Percentiles rank a stretch among this genome's conserved stretches.
phyloP scores from a whole-genome alignment of 2,888 invertebrate genomes.

The Ceriagrion tenellum region DNA sequence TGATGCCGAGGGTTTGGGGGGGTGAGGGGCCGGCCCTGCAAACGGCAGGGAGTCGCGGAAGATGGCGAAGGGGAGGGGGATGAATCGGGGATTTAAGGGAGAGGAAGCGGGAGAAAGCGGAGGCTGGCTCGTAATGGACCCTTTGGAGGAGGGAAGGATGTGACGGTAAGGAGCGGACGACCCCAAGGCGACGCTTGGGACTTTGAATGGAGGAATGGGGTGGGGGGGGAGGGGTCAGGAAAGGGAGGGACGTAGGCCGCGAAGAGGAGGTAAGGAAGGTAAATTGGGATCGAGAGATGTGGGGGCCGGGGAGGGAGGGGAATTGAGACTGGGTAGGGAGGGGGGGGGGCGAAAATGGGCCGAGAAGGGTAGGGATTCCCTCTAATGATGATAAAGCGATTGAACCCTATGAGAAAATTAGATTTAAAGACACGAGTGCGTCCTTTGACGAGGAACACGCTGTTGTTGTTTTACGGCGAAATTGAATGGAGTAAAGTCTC shows the following conservation, averaged over 20 bases:
- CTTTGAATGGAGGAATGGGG: constrained; percentile 20
- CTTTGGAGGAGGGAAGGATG: constrained; percentile 56
- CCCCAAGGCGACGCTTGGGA: constrained; percentile 48
- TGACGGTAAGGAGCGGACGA: constrained; percentile 30
- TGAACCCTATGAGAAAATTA: constrained; percentile 54
- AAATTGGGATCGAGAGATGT: constrained; percentile 53
- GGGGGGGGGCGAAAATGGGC: not conserved
- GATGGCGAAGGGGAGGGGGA: not conserved
- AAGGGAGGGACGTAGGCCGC: not conserved
- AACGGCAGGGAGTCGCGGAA: not conserved
- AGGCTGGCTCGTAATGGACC: constrained; percentile 39
- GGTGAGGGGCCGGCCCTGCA: not conserved
- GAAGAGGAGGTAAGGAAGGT: constrained; percentile 40
- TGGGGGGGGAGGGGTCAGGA: no score
- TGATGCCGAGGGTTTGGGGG: constrained; percentile 56
- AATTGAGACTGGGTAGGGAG: not conserved
- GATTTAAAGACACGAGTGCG: constrained; percentile 58
- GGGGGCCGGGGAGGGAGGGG: not conserved
- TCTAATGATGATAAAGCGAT: constrained; percentile 67
- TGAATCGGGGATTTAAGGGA: no score
- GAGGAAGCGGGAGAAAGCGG: not conserved
- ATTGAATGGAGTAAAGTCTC: constrained; percentile 56
- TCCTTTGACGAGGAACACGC: constrained; percentile 62
- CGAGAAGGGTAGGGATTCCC: constrained; percentile 30
- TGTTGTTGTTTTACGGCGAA: constrained; percentile 61